Percentiles rank a stretch among this genome's conserved stretches.
Conservation (phyloP, 2,888 invertebrate species). For the Charanyca ferruginea region DNA sequence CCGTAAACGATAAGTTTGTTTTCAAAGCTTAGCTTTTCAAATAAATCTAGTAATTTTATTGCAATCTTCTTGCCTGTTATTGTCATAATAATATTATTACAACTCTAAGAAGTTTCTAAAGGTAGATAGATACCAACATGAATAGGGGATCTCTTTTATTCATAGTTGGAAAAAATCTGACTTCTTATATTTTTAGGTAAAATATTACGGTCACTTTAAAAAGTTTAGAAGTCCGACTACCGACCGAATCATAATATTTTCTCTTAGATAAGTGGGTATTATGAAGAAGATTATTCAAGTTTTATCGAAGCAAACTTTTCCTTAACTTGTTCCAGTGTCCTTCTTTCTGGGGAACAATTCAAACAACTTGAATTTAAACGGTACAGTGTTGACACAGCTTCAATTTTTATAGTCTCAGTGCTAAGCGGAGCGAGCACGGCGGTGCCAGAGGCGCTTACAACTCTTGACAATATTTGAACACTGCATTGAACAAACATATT, state of each 20-base stretch:
- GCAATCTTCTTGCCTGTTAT: conserved; percentile 15
- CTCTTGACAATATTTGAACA: conserved; percentile 76
- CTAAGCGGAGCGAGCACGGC: conserved; percentile 39
- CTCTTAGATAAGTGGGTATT: conserved; percentile 36
- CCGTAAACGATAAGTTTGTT: conserved; percentile 66
- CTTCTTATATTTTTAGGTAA: conserved; percentile 14
- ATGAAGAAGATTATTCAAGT: conserved; percentile 34
- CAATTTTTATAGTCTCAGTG: conserved; percentile 66
- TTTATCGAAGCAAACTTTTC: conserved; percentile 37
- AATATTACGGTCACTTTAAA: conserved; percentile 21
- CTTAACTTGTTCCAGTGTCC: conserved; percentile 43
- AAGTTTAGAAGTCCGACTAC: conserved; percentile 22
- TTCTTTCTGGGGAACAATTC: conserved; percentile 42
- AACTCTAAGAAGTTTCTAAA: conserved; percentile 1
- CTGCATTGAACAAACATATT: conserved; percentile 69
- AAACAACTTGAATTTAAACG: conserved; percentile 53
- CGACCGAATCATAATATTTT: conserved; percentile 43
- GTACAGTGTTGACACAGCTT: conserved; percentile 66
- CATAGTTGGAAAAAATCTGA: conserved; percentile 5
- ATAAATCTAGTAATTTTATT: conserved; percentile 39
- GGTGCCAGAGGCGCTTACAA: conserved; percentile 70
- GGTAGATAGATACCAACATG: conserved; percentile 3
- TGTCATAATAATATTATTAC: conserved; percentile 20
- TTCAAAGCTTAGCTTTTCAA: conserved; percentile 58
- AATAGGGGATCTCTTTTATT: conserved; percentile 3